Percentiles rank a stretch among this genome's conserved stretches.
These are phyloP conservation scores for Antigone vipio DNA, from an alignment of 2,113 vertebrate species.

Conservation along the genomic window DNA sequence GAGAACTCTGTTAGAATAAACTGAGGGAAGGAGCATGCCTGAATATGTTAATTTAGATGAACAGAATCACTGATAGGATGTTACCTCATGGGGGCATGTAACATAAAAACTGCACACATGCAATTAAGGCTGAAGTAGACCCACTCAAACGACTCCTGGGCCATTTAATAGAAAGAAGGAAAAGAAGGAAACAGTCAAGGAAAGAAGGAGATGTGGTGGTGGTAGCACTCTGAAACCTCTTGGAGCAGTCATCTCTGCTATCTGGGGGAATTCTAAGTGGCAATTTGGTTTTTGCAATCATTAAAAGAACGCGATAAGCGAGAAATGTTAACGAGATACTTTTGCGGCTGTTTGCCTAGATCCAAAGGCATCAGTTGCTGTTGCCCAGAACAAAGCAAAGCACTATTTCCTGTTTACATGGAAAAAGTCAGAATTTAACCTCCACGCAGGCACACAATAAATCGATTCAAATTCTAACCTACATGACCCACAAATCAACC, in stretches of 20 bases:
- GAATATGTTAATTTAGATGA: neutral
- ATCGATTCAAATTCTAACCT: neutral
- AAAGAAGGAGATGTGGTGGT: neutral
- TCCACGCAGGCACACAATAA: neutral
- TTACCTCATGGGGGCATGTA: neutral
- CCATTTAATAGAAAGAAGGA: neutral
- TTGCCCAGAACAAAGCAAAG: neutral
- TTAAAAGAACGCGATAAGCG: neutral
- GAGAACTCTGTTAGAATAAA: neutral
- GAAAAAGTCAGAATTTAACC: neutral
- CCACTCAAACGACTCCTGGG: fast-evolving
- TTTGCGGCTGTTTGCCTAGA: neutral
- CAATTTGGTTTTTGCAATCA: neutral
- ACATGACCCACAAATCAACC: neutral
- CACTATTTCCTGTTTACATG: neutral
- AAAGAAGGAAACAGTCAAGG: neutral
- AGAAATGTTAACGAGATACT: neutral
- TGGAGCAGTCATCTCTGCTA: neutral
- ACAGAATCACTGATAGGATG: neutral
- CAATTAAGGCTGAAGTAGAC: neutral
- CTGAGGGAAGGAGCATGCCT: neutral
- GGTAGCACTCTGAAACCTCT: neutral
- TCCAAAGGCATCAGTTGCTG: neutral
- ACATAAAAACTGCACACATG: no score
- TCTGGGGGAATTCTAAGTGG: neutral